Evolutionary conservation across 1,140 invertebrate species (phyloP).

Genomic region (Calephelis virginiensis): DNA sequence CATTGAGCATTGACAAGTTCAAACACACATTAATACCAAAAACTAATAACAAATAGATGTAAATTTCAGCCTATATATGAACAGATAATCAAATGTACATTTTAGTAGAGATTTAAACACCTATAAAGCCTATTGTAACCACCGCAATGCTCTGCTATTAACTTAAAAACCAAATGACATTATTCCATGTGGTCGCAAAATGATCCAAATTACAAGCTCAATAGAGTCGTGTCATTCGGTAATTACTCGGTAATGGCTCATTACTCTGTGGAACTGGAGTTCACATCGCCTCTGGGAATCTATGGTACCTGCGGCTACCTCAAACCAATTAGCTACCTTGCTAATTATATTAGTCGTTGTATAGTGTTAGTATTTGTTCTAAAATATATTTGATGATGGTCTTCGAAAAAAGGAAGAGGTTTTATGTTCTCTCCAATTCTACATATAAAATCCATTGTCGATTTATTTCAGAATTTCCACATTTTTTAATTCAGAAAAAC

Average conservation of each 20-base stretch:
- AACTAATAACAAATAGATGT: no score
- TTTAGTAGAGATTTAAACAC: background rate
- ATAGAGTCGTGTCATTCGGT: conserved; percentile 16
- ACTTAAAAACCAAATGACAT: conserved; percentile 15
- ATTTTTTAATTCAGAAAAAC: no score
- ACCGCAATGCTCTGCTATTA: conserved; percentile 13
- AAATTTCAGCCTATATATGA: no score
- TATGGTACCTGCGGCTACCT: conserved; percentile 20
- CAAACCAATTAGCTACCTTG: background rate
- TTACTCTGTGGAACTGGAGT: background rate
- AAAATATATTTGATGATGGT: background rate
- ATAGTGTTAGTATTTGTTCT: background rate
- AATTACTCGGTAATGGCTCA: conserved; percentile 17
- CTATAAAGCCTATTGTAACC: background rate
- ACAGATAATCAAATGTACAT: background rate
- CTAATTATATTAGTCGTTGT: background rate
- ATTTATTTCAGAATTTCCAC: no score
- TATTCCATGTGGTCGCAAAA: conserved; percentile 1
- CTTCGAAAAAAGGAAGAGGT: no score
- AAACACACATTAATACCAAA: no score
- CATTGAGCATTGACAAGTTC: no score
- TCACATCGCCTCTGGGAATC: background rate
- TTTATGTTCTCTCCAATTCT: no score
- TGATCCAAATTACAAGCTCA: conserved; percentile 20
- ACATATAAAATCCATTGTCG: no score